Evolutionary conservation across 2,888 invertebrate species (phyloP).

Genomic region (Lithophane leautieri): DNA sequence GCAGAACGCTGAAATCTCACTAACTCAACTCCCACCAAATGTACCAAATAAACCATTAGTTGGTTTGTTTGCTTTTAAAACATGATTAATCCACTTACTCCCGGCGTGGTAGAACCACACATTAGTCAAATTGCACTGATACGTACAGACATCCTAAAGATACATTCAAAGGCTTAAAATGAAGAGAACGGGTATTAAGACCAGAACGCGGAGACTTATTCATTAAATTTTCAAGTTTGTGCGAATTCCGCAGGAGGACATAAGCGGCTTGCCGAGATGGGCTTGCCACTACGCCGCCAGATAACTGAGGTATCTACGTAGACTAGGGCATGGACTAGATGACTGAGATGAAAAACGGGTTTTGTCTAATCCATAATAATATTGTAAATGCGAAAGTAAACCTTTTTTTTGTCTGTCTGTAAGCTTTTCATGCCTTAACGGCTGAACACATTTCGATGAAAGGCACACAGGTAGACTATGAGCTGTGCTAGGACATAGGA

Average conservation of each 20-base stretch:
- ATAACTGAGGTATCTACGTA: conserved; percentile 3
- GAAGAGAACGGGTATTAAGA: conserved; percentile 44
- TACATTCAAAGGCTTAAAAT: conserved; percentile 38
- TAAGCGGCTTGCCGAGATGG: conserved; percentile 78
- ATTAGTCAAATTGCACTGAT: conserved; percentile 47
- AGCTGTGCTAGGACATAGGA: too few species aligned
- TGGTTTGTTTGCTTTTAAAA: too few species aligned
- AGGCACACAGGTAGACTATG: too few species aligned
- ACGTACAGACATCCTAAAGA: conserved; percentile 27
- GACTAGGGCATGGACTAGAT: conserved; percentile 1
- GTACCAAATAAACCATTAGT: conserved; percentile 20
- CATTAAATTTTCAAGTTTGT: conserved; percentile 85
- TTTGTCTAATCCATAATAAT: background rate
- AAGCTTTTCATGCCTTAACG: too few species aligned
- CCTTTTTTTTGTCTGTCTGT: too few species aligned
- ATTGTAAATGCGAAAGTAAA: too few species aligned
- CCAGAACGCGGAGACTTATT: conserved; percentile 70
- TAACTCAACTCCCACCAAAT: background rate
- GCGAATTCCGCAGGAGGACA: conserved; percentile 75
- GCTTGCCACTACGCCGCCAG: conserved; percentile 26
- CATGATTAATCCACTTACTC: conserved; percentile 38
- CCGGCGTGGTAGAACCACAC: conserved; percentile 22
- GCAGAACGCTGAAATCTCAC: background rate
- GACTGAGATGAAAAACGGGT: background rate
- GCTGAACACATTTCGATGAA: too few species aligned